Conservation (phyloP, 2,113 vertebrate genomes). For the Nerophis lumbriciformis region DNA sequence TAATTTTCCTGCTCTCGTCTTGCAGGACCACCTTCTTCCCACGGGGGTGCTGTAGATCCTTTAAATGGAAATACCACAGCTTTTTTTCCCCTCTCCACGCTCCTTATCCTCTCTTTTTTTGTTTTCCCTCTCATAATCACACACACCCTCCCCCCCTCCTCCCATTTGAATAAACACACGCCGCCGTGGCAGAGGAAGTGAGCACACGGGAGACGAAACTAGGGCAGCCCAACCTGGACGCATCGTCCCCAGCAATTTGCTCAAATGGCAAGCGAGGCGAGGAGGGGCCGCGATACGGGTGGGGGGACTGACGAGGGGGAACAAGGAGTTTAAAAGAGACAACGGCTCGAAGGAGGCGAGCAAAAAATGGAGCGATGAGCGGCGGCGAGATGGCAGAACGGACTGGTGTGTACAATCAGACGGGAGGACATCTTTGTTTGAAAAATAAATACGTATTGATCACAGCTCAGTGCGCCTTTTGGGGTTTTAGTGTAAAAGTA, state of each 20-base stretch:
- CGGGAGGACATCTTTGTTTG: background rate
- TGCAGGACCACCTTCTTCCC: background rate
- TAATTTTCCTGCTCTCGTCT: too few relatives aligned
- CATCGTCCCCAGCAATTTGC: constrained; percentile 59
- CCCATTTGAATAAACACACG: constrained; percentile 57
- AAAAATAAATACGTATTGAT: too few relatives aligned
- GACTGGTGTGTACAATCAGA: constrained; percentile 9
- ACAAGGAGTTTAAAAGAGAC: constrained; percentile 50
- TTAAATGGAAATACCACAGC: background rate
- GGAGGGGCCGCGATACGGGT: background rate
- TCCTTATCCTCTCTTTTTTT: constrained; percentile 13
- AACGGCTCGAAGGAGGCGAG: constrained; percentile 40
- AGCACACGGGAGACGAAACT: constrained; percentile 46
- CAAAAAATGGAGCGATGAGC: constrained; percentile 30
- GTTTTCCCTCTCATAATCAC: background rate
- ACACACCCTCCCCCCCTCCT: background rate
- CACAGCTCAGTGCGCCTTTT: too few relatives aligned
- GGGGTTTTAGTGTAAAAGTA: too few relatives aligned
- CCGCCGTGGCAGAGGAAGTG: constrained; percentile 27
- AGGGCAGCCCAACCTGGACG: constrained; percentile 67
- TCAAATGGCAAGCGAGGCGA: constrained; percentile 34
- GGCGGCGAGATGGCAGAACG: constrained; percentile 40
- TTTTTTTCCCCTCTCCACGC: constrained; percentile 20
- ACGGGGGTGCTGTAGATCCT: background rate
- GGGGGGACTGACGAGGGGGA: constrained; percentile 28